Base-by-base conservation (phyloP, 2,888 invertebrate genomes). In the Julus scandinavius region DNA sequence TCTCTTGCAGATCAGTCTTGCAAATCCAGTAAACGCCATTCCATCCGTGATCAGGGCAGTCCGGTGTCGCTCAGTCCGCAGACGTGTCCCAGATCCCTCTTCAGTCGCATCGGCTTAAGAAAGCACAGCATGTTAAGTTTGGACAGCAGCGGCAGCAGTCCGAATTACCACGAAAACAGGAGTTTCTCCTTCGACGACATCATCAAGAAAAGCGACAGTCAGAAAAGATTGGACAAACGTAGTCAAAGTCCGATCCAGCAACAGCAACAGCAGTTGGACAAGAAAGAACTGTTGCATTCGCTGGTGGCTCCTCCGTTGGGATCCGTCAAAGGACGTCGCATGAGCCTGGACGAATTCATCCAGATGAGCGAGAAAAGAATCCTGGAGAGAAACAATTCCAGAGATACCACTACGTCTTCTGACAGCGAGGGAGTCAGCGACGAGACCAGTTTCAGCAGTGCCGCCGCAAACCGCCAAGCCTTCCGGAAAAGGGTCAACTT, bases 31-130 rank as follows among this genome's bases (percentile, higher is more conserved):
- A 88, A 88, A 80, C 58, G 80, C 1, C 87, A 83, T 54, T 87
- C 87, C 29, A 50, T 87, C 50, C 50, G 85, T 17, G 89, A 88
- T n/a, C 88, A 49, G 84, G 87, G 85, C 58, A 90, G 90, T 13
- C 90, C 90, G 15, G 89, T 88, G 29, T 89, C 85, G 11, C 88
- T 89, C 41, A 90, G 90, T 84, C 90, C 90, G 0, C 90, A 90
- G 49, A 88, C 89, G 1, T 88, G 89, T 85, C 93, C 94, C 89
- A 94, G 95, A 91, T 95, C 96, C 91, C 94, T 96, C 92, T 95
- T 96, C 93, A 95, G 95, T 93, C 95, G 96, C 93, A 95, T 96
- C 94, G 96, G 96, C 95, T 96, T 96, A 94, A 95, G 96, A 94
- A 96, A 96, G 95, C 96, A 96, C 93, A 96, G 96, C 93, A 95